Evolutionary conservation across 2,888 invertebrate species (phyloP).

Genomic region (Eristalis tenax): DNA sequence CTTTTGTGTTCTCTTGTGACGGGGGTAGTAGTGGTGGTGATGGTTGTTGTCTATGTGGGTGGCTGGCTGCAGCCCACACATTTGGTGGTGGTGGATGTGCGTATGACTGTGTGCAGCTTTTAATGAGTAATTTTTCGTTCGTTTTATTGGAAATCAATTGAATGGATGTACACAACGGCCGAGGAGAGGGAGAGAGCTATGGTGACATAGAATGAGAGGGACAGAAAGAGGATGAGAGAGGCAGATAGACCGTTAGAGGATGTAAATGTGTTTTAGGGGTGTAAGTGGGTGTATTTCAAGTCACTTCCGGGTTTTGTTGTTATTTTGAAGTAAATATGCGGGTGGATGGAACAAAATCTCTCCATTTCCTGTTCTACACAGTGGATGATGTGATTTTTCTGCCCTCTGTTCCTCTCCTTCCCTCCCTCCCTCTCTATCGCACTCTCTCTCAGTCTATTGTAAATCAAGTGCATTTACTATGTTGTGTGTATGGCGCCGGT

Average conservation of each 20-base stretch:
- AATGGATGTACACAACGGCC: constrained; percentile 47
- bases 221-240: background rate
- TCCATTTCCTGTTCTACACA: constrained; percentile 40
- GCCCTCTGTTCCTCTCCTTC: background rate
- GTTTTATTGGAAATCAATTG: constrained; percentile 69
- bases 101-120: constrained; percentile 22
- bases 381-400: constrained; percentile 22
- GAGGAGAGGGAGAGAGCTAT: background rate
- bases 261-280: constrained; percentile 29
- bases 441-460: background rate
- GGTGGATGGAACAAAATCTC: constrained; percentile 50
- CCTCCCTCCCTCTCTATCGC: background rate
- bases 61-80: background rate
- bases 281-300: constrained; percentile 27
- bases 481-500: background rate
- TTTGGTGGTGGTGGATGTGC: background rate
- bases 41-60: background rate
- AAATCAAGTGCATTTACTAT: constrained; percentile 29
- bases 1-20: background rate
- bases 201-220: background rate
- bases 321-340: constrained; percentile 44
- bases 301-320: constrained; percentile 44
- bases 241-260: constrained; percentile 18
- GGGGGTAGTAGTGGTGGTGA: background rate
- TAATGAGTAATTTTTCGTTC: constrained; percentile 26